These are phyloP conservation scores for Diloba caeruleocephala DNA, from an alignment of 2,888 invertebrate species.

Conservation along the genomic window DNA sequence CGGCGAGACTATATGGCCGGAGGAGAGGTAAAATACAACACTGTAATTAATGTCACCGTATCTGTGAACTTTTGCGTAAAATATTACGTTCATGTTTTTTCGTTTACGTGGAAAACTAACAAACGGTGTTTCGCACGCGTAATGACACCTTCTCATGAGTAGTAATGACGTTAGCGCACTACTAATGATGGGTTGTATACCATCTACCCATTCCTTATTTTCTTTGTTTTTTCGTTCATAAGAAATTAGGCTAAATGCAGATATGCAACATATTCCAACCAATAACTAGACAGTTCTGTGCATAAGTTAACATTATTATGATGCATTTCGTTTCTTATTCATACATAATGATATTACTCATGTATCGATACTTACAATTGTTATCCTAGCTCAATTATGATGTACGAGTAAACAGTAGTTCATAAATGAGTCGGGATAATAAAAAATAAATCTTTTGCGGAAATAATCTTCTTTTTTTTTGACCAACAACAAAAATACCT, in stretches of 20 bases:
- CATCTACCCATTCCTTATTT: not conserved
- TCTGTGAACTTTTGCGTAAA: slow-evolving; percentile 38
- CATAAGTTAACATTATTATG: no score
- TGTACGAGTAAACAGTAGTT: no score
- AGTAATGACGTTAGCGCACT: slow-evolving; percentile 17
- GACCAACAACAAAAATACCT: no score
- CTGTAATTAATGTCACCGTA: slow-evolving; percentile 49
- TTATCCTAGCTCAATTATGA: no score
- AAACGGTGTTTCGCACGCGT: slow-evolving; percentile 23
- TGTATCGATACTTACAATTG: no score
- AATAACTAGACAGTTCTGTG: no score
- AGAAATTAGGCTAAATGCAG: not conserved
- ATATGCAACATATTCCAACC: no score
- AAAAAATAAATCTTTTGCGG: no score
- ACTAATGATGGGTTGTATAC: slow-evolving; percentile 16
- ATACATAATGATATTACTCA: no score
- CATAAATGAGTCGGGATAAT: no score
- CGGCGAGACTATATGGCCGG: slow-evolving; percentile 67
- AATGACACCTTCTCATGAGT: slow-evolving; percentile 22
- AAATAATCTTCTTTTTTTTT: no score
- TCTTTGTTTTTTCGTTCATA: slow-evolving; percentile 5
- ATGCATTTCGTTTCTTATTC: no score
- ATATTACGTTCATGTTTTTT: slow-evolving; percentile 38
- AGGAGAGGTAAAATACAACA: slow-evolving; percentile 63
- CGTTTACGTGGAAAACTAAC: slow-evolving; percentile 24